Evolutionary conservation across 2,113 vertebrate species (phyloP).

Genomic region (Nymphicus hollandicus): DNA sequence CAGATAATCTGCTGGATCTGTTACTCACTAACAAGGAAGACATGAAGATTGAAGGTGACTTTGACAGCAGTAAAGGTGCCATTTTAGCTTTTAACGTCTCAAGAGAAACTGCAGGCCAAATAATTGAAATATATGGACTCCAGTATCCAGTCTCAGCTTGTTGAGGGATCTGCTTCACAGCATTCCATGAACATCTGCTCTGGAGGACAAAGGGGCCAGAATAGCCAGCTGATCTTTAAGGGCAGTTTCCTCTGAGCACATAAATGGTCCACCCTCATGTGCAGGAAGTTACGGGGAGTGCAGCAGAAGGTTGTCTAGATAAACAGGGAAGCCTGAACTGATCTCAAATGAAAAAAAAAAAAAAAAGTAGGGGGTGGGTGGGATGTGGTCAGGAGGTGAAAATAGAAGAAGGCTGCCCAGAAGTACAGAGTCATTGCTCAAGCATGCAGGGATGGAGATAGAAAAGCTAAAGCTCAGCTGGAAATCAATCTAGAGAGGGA

Average conservation of each 20-base stretch:
- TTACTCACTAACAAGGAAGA: background rate
- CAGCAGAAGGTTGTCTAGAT: background rate
- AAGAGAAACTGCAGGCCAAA: background rate
- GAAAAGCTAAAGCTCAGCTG: background rate
- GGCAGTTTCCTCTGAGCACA: background rate
- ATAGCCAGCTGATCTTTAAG: background rate
- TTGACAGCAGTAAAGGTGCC: background rate
- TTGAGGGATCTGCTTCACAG: background rate
- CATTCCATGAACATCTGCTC: background rate
- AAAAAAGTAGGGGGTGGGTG: fast-evolving
- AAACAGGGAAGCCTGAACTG: background rate
- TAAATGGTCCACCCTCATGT: background rate
- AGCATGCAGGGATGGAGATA: background rate
- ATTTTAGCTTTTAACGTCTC: background rate
- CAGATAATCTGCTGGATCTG: background rate
- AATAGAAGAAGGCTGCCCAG: background rate
- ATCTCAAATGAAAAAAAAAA: background rate
- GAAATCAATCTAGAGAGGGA: background rate
- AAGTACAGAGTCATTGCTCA: background rate
- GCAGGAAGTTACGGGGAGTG: background rate
- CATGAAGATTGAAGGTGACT: background rate
- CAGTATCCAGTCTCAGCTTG: background rate
- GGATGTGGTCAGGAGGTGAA: background rate
- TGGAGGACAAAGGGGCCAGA: background rate
- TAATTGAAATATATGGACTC: background rate